These are phyloP conservation scores for Cephus cinctus DNA, from an alignment of 1,140 invertebrate species.

Conservation along the genomic window DNA sequence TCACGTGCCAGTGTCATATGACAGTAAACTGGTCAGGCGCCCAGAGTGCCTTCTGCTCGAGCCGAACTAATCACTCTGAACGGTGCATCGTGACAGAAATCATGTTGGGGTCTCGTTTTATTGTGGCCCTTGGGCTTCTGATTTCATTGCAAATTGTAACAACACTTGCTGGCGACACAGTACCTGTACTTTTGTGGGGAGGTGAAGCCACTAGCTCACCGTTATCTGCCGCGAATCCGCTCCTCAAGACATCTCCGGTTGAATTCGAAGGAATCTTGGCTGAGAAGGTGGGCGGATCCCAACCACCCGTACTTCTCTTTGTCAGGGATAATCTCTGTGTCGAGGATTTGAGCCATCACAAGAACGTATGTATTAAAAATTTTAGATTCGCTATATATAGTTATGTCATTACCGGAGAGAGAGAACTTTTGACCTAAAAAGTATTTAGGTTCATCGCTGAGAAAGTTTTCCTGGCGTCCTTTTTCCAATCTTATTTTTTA, in stretches of 20 bases:
- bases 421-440: not conserved
- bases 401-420: too few relatives aligned
- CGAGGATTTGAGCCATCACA: constrained; percentile 42
- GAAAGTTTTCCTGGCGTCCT: not conserved
- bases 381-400: not conserved
- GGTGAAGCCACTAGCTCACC: constrained; percentile 17
- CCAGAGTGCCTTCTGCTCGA: constrained; percentile 22
- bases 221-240: constrained; percentile 26
- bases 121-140: constrained; percentile 14
- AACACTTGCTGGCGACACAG: constrained; percentile 20
- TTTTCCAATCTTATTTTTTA: constrained; percentile 4
- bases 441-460: not conserved
- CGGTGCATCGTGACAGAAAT: constrained; percentile 18
- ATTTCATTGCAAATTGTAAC: constrained; percentile 13
- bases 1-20: constrained; percentile 38
- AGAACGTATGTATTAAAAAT: constrained; percentile 27
- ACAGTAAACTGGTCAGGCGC: constrained; percentile 34
- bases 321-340: constrained; percentile 38
- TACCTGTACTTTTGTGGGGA: constrained; percentile 41
- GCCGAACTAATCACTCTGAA: constrained; percentile 6
- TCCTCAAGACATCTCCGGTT: constrained; percentile 27
- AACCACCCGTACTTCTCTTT: constrained; percentile 31
- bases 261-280: constrained; percentile 30
- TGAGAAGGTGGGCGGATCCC: constrained; percentile 21
- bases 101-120: constrained; percentile 5